These are phyloP conservation scores for Callipepla californica DNA, from an alignment of 2,113 vertebrate genomes.

Conservation along the genomic window DNA sequence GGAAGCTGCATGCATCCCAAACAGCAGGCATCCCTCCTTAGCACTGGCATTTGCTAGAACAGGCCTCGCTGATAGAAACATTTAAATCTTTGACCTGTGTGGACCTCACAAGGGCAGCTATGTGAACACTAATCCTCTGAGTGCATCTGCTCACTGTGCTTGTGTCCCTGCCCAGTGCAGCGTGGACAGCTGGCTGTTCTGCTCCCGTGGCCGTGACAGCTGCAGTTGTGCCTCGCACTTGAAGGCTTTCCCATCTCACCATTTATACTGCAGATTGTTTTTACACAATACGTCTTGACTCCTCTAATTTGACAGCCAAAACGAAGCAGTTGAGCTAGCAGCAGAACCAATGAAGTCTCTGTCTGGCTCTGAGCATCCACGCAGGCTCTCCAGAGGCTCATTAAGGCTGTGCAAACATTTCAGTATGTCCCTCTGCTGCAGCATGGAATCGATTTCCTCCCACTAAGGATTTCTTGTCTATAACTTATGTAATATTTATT, in stretches of 20 bases:
- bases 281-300: background rate
- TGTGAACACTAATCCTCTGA: slow-evolving; percentile 25
- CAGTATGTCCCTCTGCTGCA: background rate
- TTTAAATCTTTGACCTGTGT: slow-evolving; percentile 47
- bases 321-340: background rate
- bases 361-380: background rate
- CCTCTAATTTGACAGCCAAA: background rate
- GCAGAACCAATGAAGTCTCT: background rate
- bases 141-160: slow-evolving; percentile 14
- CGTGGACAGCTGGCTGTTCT: slow-evolving; percentile 12
- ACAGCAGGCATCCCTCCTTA: background rate
- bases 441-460: background rate
- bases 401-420: background rate
- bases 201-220: background rate
- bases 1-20: background rate
- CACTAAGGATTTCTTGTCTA: background rate
- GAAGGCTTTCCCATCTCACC: background rate
- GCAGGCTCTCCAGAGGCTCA: background rate
- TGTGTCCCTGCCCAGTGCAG: background rate
- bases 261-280: background rate
- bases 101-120: background rate
- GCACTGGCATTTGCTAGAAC: accelerated
- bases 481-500: background rate
- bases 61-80: background rate
- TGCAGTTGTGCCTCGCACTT: background rate